Conservation (phyloP, 2,113 vertebrate genomes). For the Chaetops frenatus region DNA sequence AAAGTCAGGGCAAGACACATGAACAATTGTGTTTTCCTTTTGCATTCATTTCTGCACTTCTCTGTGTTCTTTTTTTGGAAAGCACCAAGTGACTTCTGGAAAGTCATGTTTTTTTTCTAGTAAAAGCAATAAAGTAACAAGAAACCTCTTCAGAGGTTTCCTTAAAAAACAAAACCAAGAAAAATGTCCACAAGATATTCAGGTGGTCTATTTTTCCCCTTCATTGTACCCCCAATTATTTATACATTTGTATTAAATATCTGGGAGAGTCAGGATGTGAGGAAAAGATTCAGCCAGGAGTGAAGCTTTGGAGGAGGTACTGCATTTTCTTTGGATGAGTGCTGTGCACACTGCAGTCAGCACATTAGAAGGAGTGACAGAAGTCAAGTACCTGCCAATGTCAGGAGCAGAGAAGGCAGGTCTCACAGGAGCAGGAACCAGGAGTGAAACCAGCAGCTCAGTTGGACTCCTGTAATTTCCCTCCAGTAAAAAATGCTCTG, state of each 20-base stretch:
- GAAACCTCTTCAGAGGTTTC: background rate
- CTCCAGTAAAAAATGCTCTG: background rate
- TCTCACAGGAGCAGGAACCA: background rate
- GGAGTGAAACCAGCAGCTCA: background rate
- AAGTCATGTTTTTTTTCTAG: slow-evolving; percentile 4
- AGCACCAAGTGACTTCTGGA: background rate
- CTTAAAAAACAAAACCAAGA: background rate
- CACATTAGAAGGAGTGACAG: slow-evolving; percentile 8
- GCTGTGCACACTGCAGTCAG: background rate
- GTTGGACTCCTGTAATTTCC: background rate
- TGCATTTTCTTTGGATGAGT: background rate
- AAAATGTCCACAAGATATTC: background rate
- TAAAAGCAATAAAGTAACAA: background rate
- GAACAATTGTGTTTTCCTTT: background rate
- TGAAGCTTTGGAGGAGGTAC: background rate
- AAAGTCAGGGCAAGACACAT: background rate
- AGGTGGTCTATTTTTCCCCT: background rate
- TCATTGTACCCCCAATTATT: background rate
- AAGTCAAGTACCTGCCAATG: background rate
- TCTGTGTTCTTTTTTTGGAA: background rate
- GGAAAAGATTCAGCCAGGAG: background rate
- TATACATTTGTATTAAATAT: background rate
- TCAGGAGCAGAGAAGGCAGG: background rate
- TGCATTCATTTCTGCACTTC: background rate
- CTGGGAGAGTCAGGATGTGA: background rate